A percentile compares a stretch with the other conserved stretches of the same genome.
phyloP scores from a whole-genome alignment of 2,888 invertebrate genomes.

The Parasteatoda lunata region DNA sequence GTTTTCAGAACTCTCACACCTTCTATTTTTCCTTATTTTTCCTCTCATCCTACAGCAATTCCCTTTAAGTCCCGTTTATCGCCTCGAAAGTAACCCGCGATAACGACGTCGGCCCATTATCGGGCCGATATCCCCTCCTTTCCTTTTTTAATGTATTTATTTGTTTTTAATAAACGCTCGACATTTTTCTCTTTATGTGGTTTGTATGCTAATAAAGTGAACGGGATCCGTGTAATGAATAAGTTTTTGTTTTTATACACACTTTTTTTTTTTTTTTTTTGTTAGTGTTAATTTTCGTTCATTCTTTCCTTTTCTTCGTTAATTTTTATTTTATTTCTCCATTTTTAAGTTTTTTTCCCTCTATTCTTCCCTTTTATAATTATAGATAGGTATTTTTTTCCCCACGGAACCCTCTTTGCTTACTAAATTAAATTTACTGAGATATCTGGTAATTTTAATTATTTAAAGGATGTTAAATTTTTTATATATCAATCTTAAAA shows the following conservation, averaged over 20 bases:
- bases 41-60: too few species aligned
- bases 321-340: too few species aligned
- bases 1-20: slow-evolving; percentile 31
- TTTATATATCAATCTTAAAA: too few species aligned
- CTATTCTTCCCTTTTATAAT: too few species aligned
- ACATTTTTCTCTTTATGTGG: slow-evolving; percentile 61
- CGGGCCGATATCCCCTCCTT: not conserved
- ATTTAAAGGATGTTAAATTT: not conserved
- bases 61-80: slow-evolving; percentile 41
- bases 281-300: slow-evolving; percentile 4
- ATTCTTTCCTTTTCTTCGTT: not conserved
- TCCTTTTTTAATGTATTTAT: slow-evolving; percentile 57
- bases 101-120: slow-evolving; percentile 57
- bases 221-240: slow-evolving; percentile 53
- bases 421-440: not conserved
- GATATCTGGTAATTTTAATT: slow-evolving; percentile 1
- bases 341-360: too few species aligned
- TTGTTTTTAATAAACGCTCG: slow-evolving; percentile 64
- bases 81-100: slow-evolving; percentile 45
- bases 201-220: slow-evolving; percentile 58
- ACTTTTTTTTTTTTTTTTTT: slow-evolving; percentile 25
- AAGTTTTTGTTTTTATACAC: slow-evolving; percentile 8
- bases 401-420: too few species aligned
- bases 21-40: too few species aligned
- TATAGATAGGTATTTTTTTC: too few species aligned